Base-by-base conservation (phyloP, 1,140 invertebrate species). In the Tribolium madens region DNA sequence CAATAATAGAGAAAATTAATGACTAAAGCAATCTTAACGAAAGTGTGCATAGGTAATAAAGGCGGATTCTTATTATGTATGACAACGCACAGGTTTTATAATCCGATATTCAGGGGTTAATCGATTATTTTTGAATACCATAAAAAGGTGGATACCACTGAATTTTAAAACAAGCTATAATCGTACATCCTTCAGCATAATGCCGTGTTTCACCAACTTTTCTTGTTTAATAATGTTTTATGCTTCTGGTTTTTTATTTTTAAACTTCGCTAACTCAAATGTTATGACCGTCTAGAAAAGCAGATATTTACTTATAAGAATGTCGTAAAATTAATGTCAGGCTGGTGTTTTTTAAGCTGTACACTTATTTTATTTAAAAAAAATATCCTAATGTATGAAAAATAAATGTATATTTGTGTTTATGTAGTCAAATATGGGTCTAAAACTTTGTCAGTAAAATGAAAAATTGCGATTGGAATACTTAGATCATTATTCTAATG, bases 1-100 rank as follows among this genome's bases (percentile, higher is more conserved):
- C 15, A 6, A 72, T 72, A 72, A 72, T 72, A 12, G 70, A n/a
- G 50, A 14, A 72, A 72, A 72, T 72, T 72, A 72, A 72, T 72
- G 70, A 50, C 31, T 47, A 14, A n/a, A 12, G 14, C 18, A 52
- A 12, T 52, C 7, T 48, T 52, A 71, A 69, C 9, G 15, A 50
- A 48, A 17, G 18, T 60, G 26, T 64, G 52, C 21, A n/a, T 10
- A 33, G 26, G 57, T 26, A 33, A 57, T 47, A 47, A 33, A 72
- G 50, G 46, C 50, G 50, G 70, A 52, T 72, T 72, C 42, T 72
- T 46, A 72, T 72, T 72, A 72, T 52, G 47, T 57, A 17, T 64
- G 57, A 64, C n/a, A 12, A 57, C 52, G 10, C 14, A 26, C 15
- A 12, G 10, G 15, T 18, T 26, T 10, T 57, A 57, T 21, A 57